Percentiles rank a stretch among this genome's conserved stretches.
These are phyloP conservation scores for Drosophila rhopaloa DNA, from an alignment of 1,140 invertebrate genomes.

Conservation along the genomic window DNA sequence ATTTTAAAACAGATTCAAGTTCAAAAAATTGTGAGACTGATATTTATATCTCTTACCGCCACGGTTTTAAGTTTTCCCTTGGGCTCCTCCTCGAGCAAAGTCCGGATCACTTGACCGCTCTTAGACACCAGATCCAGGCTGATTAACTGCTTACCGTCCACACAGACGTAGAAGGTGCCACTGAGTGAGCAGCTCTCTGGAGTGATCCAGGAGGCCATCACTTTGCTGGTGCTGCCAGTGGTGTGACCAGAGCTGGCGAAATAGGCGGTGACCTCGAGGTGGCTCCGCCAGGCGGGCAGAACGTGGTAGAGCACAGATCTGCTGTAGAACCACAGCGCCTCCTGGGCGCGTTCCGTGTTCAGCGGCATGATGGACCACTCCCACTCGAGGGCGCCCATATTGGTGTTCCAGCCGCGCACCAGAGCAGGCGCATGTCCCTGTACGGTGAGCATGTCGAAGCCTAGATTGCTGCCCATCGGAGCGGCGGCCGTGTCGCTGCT, in stretches of 20 bases:
- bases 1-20: no score
- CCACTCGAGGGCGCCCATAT: conserved; percentile 87
- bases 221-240: conserved; percentile 86
- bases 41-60: conserved; percentile 30
- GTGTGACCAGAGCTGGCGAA: conserved; percentile 88
- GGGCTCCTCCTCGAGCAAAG: conserved; percentile 35
- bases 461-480: conserved; percentile 61
- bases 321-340: conserved; percentile 87
- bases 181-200: conserved; percentile 88
- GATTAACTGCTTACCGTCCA: conserved; percentile 84
- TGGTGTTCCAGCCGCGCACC: conserved; percentile 91
- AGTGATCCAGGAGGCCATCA: conserved; percentile 88
- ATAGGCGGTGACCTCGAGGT: conserved; percentile 90
- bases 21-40: neutral
- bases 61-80: conserved; percentile 37
- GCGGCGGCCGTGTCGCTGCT: conserved; percentile 85
- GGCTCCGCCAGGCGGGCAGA: conserved; percentile 87
- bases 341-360: conserved; percentile 84
- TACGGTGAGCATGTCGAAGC: conserved; percentile 89
- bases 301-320: conserved; percentile 88
- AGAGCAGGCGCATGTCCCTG: conserved; percentile 89
- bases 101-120: conserved; percentile 66
- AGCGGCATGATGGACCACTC: conserved; percentile 87
- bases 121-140: conserved; percentile 85
- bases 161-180: conserved; percentile 88